A percentile compares a stretch with the other conserved stretches of the same genome.
Evolutionary conservation across 2,888 invertebrate species (phyloP).

Genomic region (Cosmopolites sordidus): DNA sequence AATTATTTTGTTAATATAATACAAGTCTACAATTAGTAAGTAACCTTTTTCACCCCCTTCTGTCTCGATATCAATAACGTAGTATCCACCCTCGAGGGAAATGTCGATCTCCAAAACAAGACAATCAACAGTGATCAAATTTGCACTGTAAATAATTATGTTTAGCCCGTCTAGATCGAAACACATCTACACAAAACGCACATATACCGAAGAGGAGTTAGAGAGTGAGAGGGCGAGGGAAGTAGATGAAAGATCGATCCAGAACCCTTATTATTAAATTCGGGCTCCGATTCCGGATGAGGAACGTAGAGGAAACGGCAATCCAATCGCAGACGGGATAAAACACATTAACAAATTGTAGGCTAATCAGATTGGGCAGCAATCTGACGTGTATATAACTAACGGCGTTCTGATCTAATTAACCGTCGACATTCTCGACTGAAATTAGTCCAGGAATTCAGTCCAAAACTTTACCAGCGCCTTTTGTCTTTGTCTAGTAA

Average conservation of each 20-base stretch:
- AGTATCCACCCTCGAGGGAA: slow-evolving; percentile 16
- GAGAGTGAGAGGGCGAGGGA: too few relatives aligned
- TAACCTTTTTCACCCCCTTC: too few relatives aligned
- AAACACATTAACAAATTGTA: slow-evolving; percentile 52
- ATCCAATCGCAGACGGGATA: slow-evolving; percentile 48
- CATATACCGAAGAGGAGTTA: slow-evolving; percentile 3
- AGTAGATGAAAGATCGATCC: too few relatives aligned
- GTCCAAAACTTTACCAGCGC: background rate
- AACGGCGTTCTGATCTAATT: slow-evolving; percentile 44
- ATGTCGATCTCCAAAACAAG: slow-evolving; percentile 24
- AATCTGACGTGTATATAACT: slow-evolving; percentile 48
- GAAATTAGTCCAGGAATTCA: slow-evolving; percentile 14
- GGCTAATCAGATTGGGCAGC: slow-evolving; percentile 51
- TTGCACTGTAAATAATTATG: slow-evolving; percentile 23
- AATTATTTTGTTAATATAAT: too few relatives aligned
- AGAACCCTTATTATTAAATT: slow-evolving; percentile 19
- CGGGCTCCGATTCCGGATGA: slow-evolving; percentile 14
- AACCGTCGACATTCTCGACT: slow-evolving; percentile 29
- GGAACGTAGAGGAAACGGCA: slow-evolving; percentile 26
- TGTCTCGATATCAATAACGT: too few relatives aligned
- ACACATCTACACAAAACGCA: background rate
- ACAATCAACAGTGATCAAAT: slow-evolving; percentile 28
- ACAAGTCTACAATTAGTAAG: too few relatives aligned
- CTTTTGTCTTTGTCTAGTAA: background rate
- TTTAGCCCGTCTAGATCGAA: slow-evolving; percentile 14